These are phyloP conservation scores for Amphiprion ocellaris DNA, from an alignment of 2,113 vertebrate genomes.

Conservation along the genomic window DNA sequence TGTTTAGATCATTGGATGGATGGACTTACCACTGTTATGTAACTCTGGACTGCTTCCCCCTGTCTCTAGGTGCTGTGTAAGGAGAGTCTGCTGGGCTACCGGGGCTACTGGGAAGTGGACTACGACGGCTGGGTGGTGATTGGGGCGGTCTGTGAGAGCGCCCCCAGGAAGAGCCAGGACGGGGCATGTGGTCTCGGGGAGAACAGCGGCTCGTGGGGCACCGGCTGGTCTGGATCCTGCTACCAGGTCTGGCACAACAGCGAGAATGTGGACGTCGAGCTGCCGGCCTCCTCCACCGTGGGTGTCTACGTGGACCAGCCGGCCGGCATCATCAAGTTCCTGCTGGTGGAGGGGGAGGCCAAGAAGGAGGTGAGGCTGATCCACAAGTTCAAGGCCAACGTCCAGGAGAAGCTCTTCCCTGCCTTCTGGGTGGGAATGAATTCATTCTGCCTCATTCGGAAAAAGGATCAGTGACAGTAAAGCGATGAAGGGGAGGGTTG, in stretches of 20 bases:
- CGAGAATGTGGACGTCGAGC: slow-evolving; percentile 71
- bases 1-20: too few relatives aligned
- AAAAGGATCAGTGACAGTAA: slow-evolving; percentile 66
- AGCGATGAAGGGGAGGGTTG: background rate
- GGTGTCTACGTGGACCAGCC: slow-evolving; percentile 85
- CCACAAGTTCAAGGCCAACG: slow-evolving; percentile 72
- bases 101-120: slow-evolving; percentile 86
- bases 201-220: slow-evolving; percentile 82
- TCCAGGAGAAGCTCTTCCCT: slow-evolving; percentile 77
- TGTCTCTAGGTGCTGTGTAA: slow-evolving; percentile 81
- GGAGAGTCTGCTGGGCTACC: slow-evolving; percentile 74
- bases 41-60: background rate
- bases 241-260: slow-evolving; percentile 85
- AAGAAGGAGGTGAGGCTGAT: slow-evolving; percentile 77
- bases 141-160: slow-evolving; percentile 69
- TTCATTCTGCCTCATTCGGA: slow-evolving; percentile 76
- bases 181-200: slow-evolving; percentile 82
- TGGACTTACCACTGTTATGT: too few relatives aligned
- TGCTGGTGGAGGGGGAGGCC: slow-evolving; percentile 67
- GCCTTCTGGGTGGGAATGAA: slow-evolving; percentile 84
- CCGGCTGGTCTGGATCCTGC: slow-evolving; percentile 82
- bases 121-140: slow-evolving; percentile 85
- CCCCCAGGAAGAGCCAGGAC: slow-evolving; percentile 72
- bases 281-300: slow-evolving; percentile 51
- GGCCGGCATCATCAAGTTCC: slow-evolving; percentile 82